Evolutionary conservation across 2,888 invertebrate genomes (phyloP).

Genomic region (Diarsia rubi): DNA sequence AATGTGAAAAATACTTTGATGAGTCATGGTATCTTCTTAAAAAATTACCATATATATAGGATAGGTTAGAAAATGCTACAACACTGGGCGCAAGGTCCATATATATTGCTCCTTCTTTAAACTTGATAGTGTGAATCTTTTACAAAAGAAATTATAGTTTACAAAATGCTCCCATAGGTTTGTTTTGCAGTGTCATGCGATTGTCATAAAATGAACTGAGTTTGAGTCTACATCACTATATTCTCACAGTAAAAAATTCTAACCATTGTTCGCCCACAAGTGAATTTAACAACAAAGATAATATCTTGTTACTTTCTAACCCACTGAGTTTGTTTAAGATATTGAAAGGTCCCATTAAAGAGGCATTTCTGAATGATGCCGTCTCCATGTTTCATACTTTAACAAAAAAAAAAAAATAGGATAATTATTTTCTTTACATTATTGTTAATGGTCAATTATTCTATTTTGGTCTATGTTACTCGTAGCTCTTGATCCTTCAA

Average conservation of each 20-base stretch:
- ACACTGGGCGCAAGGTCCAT: too few relatives aligned
- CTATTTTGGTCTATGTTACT: neutral
- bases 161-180: neutral
- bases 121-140: neutral
- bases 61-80: too few relatives aligned
- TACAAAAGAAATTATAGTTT: neutral
- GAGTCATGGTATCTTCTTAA: too few relatives aligned
- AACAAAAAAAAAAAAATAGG: neutral
- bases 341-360: conserved; percentile 8
- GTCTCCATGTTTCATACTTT: neutral
- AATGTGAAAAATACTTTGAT: too few relatives aligned
- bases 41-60: too few relatives aligned
- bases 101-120: too few relatives aligned
- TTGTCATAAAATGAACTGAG: conserved; percentile 11
- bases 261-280: conserved; percentile 56
- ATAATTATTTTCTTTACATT: neutral
- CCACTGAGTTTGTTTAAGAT: conserved; percentile 23
- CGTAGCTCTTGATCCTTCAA: neutral
- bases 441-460: neutral
- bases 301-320: conserved; percentile 58
- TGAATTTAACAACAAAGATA: conserved; percentile 55
- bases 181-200: neutral
- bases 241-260: conserved; percentile 51
- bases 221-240: conserved; percentile 17
- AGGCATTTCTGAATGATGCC: conserved; percentile 24